These are phyloP conservation scores for Lindbergichthys nudifrons DNA, from an alignment of 2,797 vertebrate genomes.

Conservation along the genomic window DNA sequence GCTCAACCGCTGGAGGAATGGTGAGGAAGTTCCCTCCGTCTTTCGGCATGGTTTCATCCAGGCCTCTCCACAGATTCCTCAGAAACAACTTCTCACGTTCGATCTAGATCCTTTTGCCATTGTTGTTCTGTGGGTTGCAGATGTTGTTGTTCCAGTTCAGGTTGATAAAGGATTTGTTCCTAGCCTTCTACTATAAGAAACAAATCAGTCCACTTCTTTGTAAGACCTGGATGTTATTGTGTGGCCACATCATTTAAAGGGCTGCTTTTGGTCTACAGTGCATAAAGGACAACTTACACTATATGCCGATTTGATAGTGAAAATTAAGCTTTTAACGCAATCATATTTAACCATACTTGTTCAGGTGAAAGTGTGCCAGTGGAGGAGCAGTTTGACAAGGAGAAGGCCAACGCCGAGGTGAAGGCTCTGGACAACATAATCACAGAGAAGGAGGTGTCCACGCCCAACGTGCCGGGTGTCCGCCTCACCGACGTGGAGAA, in stretches of 20 bases:
- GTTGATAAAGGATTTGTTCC: not conserved
- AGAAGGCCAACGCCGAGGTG: slow-evolving; percentile 94
- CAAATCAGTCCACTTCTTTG: not conserved
- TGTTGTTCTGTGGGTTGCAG: not conserved
- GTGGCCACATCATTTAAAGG: not conserved
- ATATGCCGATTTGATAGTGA: not conserved
- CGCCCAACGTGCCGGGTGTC: slow-evolving; percentile 87
- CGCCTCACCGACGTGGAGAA: slow-evolving; percentile 94
- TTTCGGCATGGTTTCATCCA: not conserved
- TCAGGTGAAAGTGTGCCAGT: slow-evolving; percentile 93
- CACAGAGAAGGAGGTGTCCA: slow-evolving; percentile 92
- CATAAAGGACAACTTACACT: not conserved
- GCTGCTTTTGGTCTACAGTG: not conserved
- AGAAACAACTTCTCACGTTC: not conserved
- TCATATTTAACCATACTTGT: rapidly evolving
- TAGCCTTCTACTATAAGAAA: not conserved
- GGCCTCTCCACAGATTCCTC: not conserved
- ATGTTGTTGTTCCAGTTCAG: not conserved
- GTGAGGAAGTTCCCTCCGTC: slow-evolving; percentile 72
- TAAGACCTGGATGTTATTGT: not conserved
- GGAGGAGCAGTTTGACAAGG: slow-evolving; percentile 97
- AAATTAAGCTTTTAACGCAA: not conserved
- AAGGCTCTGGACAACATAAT: slow-evolving; percentile 91
- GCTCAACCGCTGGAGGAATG: slow-evolving; percentile 96
- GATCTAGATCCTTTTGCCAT: not conserved